Evolutionary conservation across 1,140 invertebrate species (phyloP).

Genomic region (Pseudachorutes palmiensis): DNA sequence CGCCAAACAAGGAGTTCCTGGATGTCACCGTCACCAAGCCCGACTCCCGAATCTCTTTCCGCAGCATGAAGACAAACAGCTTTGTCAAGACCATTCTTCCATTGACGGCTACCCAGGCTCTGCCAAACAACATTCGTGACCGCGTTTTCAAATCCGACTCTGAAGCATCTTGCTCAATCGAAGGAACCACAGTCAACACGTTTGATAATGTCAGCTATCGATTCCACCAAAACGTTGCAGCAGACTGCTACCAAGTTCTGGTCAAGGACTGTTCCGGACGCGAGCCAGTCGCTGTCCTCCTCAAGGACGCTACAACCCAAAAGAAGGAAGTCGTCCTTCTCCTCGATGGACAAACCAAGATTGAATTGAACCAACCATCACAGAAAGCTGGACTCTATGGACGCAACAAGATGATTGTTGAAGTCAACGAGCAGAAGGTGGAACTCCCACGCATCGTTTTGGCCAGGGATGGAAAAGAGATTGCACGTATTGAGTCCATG

Average conservation of each 20-base stretch:
- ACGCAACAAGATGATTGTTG: neutral
- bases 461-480: constrained; percentile 4
- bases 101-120: constrained; percentile 26
- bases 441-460: constrained; percentile 26
- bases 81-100: constrained; percentile 25
- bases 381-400: neutral
- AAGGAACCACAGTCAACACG: constrained; percentile 27
- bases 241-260: constrained; percentile 30
- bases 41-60: constrained; percentile 18
- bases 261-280: constrained; percentile 28
- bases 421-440: constrained; percentile 18
- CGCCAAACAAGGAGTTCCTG: constrained; percentile 29
- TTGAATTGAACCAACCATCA: constrained; percentile 16
- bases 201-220: constrained; percentile 35
- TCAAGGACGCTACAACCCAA: constrained; percentile 22
- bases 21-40: constrained; percentile 18
- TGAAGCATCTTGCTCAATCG: constrained; percentile 23
- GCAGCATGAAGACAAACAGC: constrained; percentile 21
- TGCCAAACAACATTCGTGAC: constrained; percentile 21
- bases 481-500: constrained; percentile 30
- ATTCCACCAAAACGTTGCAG: constrained; percentile 20
- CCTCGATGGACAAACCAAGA: constrained; percentile 27
- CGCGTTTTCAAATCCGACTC: constrained; percentile 16
- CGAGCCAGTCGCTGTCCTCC: constrained; percentile 28
- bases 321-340: constrained; percentile 19